Base-by-base conservation (phyloP, 2,888 invertebrate genomes). In the Scelioninae gen. 2 region DNA sequence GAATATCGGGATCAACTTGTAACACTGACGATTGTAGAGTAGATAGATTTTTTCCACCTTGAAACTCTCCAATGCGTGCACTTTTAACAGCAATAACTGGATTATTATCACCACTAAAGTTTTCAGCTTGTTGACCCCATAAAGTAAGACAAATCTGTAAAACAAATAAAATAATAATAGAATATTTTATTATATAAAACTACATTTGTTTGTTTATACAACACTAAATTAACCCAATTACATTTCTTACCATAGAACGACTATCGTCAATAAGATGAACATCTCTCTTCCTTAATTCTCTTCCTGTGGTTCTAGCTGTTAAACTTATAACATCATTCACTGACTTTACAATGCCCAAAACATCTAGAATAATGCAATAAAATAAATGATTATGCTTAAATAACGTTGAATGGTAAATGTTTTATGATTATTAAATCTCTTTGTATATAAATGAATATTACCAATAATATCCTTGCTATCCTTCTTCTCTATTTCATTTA, bases 41-140 rank as follows among this genome's bases (percentile, higher is more conserved):
- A 1, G 91, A 90, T 22, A 94, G 80, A 18, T 88, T 91, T 85
- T 94, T 94, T 68, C 92, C 92, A 43, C 96, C 94, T 73, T 92
- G 93, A 86, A 94, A 99, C 87, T 98, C 98, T 0, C 92, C 90
- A 2, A 99, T 87, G 18, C 91, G 91, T 0, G 91, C 95, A 2
- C 93, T 93, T 88, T 97, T 98, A 0, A 95, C 89, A 13, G 95
- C 93, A 28, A 99, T 83, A 0, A 98, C 92, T 1, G 97, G 96
- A 81, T 94, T 91, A 3, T 89, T 87, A 55, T 88, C 88, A 0
- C 91, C 92, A 80, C 94, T 92, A 84, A 98, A 98, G 65, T 90
- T 91, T 81, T 94, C 94, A 0, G 98, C 97, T 82, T 95, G 93
- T 28, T 88, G 89, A 2, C 95, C 96, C 99, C 99, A 99, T 0